Conservation (phyloP, 2,888 invertebrate genomes). For the Eucera pruinosa region DNA sequence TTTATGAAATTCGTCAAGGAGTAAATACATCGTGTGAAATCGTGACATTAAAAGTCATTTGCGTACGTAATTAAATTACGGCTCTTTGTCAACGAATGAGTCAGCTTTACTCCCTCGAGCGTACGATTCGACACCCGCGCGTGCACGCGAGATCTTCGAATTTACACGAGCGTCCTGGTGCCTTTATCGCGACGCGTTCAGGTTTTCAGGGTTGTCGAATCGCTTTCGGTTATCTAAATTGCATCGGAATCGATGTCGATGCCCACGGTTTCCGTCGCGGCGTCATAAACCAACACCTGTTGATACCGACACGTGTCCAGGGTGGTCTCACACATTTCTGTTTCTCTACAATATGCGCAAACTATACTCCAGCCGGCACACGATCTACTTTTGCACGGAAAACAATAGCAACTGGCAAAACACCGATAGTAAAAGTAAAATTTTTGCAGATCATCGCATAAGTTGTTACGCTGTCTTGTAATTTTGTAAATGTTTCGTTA, state of each 20-base stretch:
- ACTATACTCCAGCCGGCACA: background rate
- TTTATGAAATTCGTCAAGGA: background rate
- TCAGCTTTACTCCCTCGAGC: conserved; percentile 44
- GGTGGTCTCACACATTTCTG: conserved; percentile 64
- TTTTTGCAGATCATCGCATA: too few relatives aligned
- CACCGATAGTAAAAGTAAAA: too few relatives aligned
- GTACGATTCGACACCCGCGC: conserved; percentile 45
- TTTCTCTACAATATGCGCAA: background rate
- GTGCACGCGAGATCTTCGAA: conserved; percentile 64
- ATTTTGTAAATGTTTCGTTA: too few relatives aligned
- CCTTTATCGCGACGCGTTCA: conserved; percentile 74
- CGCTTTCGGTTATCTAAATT: conserved; percentile 83
- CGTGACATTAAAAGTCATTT: conserved; percentile 8
- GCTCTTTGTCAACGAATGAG: conserved; percentile 19
- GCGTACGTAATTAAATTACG: conserved; percentile 41
- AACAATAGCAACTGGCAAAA: background rate
- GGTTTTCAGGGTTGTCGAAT: conserved; percentile 78
- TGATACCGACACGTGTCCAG: conserved; percentile 74
- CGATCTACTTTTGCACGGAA: background rate
- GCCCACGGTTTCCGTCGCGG: conserved; percentile 78
- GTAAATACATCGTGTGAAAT: conserved; percentile 13
- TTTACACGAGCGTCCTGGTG: conserved; percentile 57
- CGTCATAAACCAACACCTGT: conserved; percentile 83
- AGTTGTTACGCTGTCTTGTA: too few relatives aligned
- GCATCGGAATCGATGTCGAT: conserved; percentile 83